A percentile compares a stretch with the other conserved stretches of the same genome.
Conservation (phyloP, 2,888 invertebrate species). For the Didymodactylos carnosus region DNA sequence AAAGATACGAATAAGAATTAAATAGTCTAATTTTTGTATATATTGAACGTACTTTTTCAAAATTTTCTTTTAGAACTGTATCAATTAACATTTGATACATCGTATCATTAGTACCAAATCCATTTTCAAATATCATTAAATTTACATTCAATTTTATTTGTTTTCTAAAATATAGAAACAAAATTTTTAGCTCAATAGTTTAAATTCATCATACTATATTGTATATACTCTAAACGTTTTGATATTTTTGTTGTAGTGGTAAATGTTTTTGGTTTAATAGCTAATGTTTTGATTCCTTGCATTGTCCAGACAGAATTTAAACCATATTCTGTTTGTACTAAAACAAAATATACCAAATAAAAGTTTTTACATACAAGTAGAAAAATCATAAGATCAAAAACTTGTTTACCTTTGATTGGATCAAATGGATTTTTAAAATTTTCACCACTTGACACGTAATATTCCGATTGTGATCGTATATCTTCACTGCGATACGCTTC, state of each 20-base stretch:
- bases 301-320: constrained; percentile 25
- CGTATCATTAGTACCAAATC: not conserved
- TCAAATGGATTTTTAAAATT: not conserved
- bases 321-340: not conserved
- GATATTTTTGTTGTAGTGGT: not conserved
- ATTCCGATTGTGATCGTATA: not conserved
- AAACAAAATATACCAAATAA: not conserved
- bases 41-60: not conserved
- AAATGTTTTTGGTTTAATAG: not conserved
- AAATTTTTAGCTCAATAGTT: not conserved
- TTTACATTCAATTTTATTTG: not conserved
- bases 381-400: no score
- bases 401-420: not conserved
- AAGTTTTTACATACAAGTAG: no score
- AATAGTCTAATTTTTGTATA: not conserved
- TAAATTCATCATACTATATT: not conserved
- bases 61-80: not conserved
- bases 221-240: not conserved
- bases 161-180: not conserved
- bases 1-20: not conserved
- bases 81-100: not conserved
- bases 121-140: not conserved
- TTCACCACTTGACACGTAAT: not conserved
- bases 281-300: constrained; percentile 21
- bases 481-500: not conserved